Evolutionary conservation across 2,888 invertebrate genomes (phyloP), one percentile per base, ranked within the genome.

Genomic region (Pyrochroa serraticornis): DNA sequence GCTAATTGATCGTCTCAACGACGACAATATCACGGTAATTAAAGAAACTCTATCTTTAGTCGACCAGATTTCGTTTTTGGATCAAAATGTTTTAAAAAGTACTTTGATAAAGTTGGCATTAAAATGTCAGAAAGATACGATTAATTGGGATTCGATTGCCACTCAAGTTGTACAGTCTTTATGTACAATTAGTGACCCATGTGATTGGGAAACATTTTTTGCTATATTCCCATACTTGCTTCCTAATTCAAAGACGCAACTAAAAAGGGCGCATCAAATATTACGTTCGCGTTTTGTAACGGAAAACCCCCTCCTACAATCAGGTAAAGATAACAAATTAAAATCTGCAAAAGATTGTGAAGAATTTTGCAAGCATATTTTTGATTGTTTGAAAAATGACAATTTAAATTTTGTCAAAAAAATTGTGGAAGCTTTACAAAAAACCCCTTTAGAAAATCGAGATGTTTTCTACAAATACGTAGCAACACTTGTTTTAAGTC

Each of bases 11-110:
- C 83, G 90, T 57, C 82, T 93, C 1, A 80, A 81, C 45, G 92
- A 92, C 76, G 89, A 90, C 9, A 83, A 85, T 64, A 78, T 82
- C 0, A 75, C 80, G 43, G 88, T 92, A 1, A 85, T 91, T 0
- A 70, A 73, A 12, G 83, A 85, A 35, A 79, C 83, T 37, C 76
- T 89, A 2, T 77, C 80, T 13, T 38, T 69, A 3, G 77, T 87
- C 30, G 50, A 74, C 39, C 60, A 62, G 45, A 47, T 56, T 38
- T 34, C 50, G 14, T 59, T 72, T 39, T 45, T 70, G 1, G 64
- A 68, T 30, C 56, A 49, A 6, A 58, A 52, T 5, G 43, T 44
- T 50, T 75, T 87, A 12, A 79, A 83, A 1, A 77, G 80, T 50
- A 77, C 79, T 9, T 77, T 88, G 38, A 79, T 83, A 0, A 77